Percentiles rank a stretch among this genome's conserved stretches.
Conservation (phyloP, 2,797 vertebrate genomes). For the Sebastes steindachneri region DNA sequence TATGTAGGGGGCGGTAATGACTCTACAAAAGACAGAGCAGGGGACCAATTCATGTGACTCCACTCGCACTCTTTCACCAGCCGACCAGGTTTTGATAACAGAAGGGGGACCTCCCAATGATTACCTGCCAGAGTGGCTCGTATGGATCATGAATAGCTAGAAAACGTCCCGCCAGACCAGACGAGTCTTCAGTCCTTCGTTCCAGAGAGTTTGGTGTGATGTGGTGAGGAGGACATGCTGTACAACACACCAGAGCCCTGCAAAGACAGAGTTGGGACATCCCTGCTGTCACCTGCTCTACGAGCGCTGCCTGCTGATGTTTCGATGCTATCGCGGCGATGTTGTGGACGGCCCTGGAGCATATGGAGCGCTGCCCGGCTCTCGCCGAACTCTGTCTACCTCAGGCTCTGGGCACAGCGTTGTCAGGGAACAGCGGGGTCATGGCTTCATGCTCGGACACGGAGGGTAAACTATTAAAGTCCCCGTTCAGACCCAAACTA, state of each 20-base stretch:
- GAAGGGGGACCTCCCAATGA: neutral
- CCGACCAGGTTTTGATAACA: neutral
- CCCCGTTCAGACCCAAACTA: constrained; percentile 18
- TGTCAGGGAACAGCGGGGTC: constrained; percentile 28
- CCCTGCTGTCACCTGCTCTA: neutral
- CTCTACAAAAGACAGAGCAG: constrained; percentile 33
- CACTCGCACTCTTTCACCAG: neutral
- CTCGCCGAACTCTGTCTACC: neutral
- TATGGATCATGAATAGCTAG: constrained; percentile 3
- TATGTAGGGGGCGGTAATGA: neutral
- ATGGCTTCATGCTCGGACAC: constrained; percentile 64
- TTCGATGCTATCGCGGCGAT: neutral
- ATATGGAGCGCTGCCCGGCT: neutral
- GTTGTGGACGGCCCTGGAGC: neutral
- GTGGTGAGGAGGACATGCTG: constrained; percentile 23
- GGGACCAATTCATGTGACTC: constrained; percentile 16
- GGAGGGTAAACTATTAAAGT: constrained; percentile 22
- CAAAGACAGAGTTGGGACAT: constrained; percentile 10
- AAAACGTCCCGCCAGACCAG: neutral
- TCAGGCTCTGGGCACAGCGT: constrained; percentile 22
- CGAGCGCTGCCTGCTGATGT: neutral
- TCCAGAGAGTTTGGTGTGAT: constrained; percentile 12
- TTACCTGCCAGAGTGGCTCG: constrained; percentile 10
- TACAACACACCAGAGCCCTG: constrained; percentile 22
- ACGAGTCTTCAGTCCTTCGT: constrained; percentile 32